A percentile compares a stretch with the other conserved stretches of the same genome.
Conservation (phyloP, 2,113 vertebrate species). For the Felis catus region DNA sequence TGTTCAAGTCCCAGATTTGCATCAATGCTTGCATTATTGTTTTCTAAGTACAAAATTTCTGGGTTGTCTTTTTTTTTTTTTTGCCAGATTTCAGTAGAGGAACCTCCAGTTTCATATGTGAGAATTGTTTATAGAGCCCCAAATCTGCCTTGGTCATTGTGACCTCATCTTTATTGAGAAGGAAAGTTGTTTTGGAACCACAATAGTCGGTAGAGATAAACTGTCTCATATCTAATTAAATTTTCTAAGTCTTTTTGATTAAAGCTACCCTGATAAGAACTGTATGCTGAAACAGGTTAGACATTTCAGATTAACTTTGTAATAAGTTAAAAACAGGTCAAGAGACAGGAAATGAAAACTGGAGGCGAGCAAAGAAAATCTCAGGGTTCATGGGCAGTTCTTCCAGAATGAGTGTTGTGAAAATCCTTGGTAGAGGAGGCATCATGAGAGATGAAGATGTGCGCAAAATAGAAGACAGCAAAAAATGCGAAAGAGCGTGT, state of each 20-base stretch:
- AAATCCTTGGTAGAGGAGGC: constrained; percentile 17
- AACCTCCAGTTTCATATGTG: neutral
- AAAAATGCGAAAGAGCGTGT: constrained; percentile 17
- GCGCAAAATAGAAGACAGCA: neutral
- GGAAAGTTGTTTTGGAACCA: constrained; percentile 17
- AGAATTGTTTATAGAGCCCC: neutral
- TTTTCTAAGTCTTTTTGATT: constrained; percentile 62
- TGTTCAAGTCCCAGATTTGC: neutral
- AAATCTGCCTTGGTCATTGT: neutral
- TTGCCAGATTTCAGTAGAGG: neutral
- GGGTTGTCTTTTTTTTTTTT: neutral
- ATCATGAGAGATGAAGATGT: neutral
- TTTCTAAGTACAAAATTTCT: neutral
- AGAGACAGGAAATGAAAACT: constrained; percentile 76
- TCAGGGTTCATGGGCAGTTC: constrained; percentile 24
- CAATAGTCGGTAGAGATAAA: constrained; percentile 39
- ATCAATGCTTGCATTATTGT: neutral
- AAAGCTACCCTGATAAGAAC: constrained; percentile 66
- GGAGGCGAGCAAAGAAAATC: constrained; percentile 44
- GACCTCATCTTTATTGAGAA: constrained; percentile 60
- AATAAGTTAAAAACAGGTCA: constrained; percentile 73
- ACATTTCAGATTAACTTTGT: constrained; percentile 61
- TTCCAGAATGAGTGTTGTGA: constrained; percentile 17
- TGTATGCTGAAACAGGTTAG: constrained; percentile 48
- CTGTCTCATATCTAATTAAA: constrained; percentile 71